These are phyloP conservation scores for Ophraella communa DNA, from an alignment of 2,888 invertebrate species.

Conservation along the genomic window DNA sequence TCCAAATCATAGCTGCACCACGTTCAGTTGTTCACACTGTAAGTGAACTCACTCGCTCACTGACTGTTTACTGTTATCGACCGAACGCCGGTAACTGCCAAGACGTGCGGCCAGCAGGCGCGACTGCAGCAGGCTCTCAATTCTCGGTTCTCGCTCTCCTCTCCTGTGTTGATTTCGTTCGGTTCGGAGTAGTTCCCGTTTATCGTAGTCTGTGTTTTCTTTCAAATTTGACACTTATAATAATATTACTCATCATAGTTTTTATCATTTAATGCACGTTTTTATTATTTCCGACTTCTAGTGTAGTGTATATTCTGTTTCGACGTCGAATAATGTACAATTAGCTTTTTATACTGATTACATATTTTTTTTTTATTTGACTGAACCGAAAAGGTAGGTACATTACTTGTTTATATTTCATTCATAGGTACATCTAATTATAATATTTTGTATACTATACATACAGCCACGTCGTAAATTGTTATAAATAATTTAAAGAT, in stretches of 20 bases:
- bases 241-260: background rate
- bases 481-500: background rate
- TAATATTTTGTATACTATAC: background rate
- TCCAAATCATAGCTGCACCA: conserved; percentile 6
- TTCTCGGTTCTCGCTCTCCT: conserved; percentile 7
- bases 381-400: conserved; percentile 7
- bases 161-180: conserved; percentile 11
- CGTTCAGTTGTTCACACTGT: conserved; percentile 18
- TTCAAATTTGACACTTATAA: background rate
- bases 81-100: conserved; percentile 1
- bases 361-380: background rate
- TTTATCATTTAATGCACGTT: background rate
- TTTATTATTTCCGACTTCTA: conserved; percentile 2
- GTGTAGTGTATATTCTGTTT: background rate
- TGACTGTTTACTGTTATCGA: conserved; percentile 9
- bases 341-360: background rate
- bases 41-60: conserved; percentile 5
- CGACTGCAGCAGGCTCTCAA: background rate
- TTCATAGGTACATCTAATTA: background rate
- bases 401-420: background rate
- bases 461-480: background rate
- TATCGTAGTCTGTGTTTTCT: conserved; percentile 10
- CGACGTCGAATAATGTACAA: background rate
- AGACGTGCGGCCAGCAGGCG: conserved; percentile 8
- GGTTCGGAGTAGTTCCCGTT: conserved; percentile 11